Percentiles rank a stretch among this genome's conserved stretches.
These are phyloP conservation scores for Acrocephalus arundinaceus DNA, from an alignment of 2,113 vertebrate genomes.

Conservation along the genomic window DNA sequence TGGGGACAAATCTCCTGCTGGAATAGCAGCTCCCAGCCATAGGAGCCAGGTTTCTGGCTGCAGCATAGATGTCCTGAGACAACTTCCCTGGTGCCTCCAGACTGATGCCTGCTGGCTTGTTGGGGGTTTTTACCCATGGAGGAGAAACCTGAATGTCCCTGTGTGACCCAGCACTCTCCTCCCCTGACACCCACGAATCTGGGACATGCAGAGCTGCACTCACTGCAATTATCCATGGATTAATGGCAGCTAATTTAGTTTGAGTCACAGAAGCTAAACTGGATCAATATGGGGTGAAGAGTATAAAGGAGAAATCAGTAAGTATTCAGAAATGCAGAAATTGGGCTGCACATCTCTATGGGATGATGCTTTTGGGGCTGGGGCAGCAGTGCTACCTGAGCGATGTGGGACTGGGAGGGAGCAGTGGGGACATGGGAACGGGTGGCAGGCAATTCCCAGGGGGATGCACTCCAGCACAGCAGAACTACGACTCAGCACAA, in stretches of 20 bases:
- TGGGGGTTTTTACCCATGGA: neutral
- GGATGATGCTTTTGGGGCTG: neutral
- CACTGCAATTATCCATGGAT: neutral
- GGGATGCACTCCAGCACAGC: neutral
- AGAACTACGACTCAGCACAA: neutral
- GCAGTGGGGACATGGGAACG: accelerated
- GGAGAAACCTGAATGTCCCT: neutral
- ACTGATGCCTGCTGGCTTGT: neutral
- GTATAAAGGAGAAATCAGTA: neutral
- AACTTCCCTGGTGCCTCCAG: neutral
- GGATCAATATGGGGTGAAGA: constrained; percentile 16
- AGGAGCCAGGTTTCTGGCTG: neutral
- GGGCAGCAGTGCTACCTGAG: neutral
- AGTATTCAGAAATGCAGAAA: neutral
- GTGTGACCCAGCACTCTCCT: neutral
- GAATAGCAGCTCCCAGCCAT: neutral
- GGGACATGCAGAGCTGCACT: constrained; percentile 6
- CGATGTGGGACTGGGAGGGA: accelerated
- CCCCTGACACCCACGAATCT: neutral
- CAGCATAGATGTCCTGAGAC: neutral
- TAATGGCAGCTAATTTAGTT: constrained; percentile 56
- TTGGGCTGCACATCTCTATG: accelerated
- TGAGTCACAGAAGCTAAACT: neutral
- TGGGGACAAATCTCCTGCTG: neutral
- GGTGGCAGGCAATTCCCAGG: neutral